Evolutionary conservation across 35 echinoderm and acorn worm genomes (phyloP).

Genomic region (Lytechinus pictus): DNA sequence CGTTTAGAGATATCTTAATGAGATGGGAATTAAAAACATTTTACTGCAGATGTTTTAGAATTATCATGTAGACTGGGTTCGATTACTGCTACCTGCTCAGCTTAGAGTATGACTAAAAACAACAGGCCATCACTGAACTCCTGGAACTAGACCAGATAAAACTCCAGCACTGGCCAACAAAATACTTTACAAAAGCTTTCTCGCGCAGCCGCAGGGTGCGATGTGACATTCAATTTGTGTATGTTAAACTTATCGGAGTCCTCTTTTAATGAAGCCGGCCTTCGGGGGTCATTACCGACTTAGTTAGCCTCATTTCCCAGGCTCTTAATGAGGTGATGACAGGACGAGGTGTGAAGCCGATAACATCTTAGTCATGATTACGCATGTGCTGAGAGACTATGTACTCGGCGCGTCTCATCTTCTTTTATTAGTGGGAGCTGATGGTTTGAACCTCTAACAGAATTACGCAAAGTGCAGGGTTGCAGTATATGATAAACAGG

Average conservation of each 20-base stretch:
- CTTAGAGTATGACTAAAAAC: neutral
- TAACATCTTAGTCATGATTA: constrained; percentile 48
- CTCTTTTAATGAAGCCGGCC: constrained; percentile 44
- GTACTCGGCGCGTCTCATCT: constrained; percentile 21
- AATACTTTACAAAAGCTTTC: neutral
- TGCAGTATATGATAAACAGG: constrained; percentile 12
- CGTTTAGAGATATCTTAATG: too few relatives aligned
- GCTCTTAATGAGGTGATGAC: constrained; percentile 44
- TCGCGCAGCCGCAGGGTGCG: neutral
- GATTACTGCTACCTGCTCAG: neutral
- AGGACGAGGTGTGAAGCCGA: constrained; percentile 39
- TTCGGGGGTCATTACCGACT: constrained; percentile 46
- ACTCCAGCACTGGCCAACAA: neutral
- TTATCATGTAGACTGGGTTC: neutral
- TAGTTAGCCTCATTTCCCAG: constrained; percentile 48
- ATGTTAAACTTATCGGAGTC: constrained; percentile 24
- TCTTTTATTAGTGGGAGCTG: constrained; percentile 25
- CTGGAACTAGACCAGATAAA: neutral
- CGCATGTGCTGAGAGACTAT: constrained; percentile 29
- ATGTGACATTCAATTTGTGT: constrained; percentile 46
- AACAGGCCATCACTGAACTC: neutral
- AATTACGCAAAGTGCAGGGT: constrained; percentile 17
- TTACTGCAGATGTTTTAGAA: neutral
- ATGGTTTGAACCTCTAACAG: constrained; percentile 18
- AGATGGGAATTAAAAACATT: neutral